phyloP scores from a whole-genome alignment of 2,888 invertebrate species.

The Sphaerophoria rueppellii region DNA sequence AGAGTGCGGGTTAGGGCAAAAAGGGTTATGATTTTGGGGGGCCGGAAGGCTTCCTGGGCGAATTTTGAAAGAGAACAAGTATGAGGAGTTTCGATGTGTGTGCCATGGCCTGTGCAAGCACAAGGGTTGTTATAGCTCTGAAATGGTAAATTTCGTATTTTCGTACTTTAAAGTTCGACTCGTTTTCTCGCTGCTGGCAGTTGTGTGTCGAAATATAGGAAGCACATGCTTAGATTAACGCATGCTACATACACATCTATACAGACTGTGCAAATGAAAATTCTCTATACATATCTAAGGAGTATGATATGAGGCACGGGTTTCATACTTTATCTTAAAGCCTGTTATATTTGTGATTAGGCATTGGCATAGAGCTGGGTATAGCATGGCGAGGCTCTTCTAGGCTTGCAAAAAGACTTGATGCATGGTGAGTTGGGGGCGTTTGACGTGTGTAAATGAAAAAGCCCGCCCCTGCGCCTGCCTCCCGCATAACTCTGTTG shows the following conservation, averaged over 20 bases:
- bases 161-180: conserved; percentile 70
- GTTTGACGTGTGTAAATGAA: conserved; percentile 1
- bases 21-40: conserved; percentile 64
- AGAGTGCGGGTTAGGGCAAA: conserved; percentile 15
- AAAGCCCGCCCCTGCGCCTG: neutral
- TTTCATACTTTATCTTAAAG: conserved; percentile 69
- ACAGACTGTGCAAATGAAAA: conserved; percentile 33
- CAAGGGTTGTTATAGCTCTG: conserved; percentile 51
- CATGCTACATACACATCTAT: conserved; percentile 59
- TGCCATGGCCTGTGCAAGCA: conserved; percentile 22
- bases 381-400: conserved; percentile 31
- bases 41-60: conserved; percentile 58
- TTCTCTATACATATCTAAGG: conserved; percentile 17
- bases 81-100: conserved; percentile 45
- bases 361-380: conserved; percentile 16
- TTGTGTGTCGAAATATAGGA: conserved; percentile 66
- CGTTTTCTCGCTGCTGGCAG: neutral
- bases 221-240: conserved; percentile 74
- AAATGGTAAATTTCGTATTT: conserved; percentile 66
- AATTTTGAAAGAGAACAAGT: too few relatives aligned
- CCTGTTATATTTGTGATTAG: conserved; percentile 70
- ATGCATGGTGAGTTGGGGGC: neutral
- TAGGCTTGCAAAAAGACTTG: conserved; percentile 11
- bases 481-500: conserved; percentile 31
- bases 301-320: conserved; percentile 45